These are phyloP conservation scores for Abscondita cerata DNA, from an alignment of 2,888 invertebrate genomes.

Conservation along the genomic window DNA sequence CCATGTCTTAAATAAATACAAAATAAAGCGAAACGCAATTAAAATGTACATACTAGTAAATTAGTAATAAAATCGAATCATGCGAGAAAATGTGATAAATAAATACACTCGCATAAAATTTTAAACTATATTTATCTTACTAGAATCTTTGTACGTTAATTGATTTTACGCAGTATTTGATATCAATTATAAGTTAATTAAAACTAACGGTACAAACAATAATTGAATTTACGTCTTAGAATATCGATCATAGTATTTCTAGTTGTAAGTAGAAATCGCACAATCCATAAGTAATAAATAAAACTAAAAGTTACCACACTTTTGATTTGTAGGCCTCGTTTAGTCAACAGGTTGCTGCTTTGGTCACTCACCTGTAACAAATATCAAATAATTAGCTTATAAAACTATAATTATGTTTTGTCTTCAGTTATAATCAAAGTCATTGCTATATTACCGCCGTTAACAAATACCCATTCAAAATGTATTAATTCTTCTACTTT, in stretches of 20 bases:
- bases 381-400: constrained; percentile 38
- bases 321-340: constrained; percentile 25
- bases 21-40: too few species aligned
- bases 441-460: constrained; percentile 2
- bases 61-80: too few species aligned
- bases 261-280: not conserved
- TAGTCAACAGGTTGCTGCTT: constrained; percentile 23
- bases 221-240: not conserved
- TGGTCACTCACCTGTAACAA: constrained; percentile 40
- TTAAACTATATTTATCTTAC: not conserved
- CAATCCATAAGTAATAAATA: not conserved
- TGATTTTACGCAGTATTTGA: constrained; percentile 12
- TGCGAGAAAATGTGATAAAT: too few species aligned
- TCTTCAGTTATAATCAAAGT: constrained; percentile 23
- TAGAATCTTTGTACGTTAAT: constrained; percentile 2
- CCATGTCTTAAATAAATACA: too few species aligned
- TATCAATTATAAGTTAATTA: constrained; percentile 18
- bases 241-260: not conserved
- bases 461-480: constrained; percentile 11
- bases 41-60: too few species aligned
- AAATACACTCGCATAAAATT: too few species aligned
- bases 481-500: constrained; percentile 13
- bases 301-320: constrained; percentile 18
- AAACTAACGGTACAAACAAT: not conserved
- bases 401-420: constrained; percentile 36